Evolutionary conservation across 2,888 invertebrate genomes (phyloP).

Genomic region (Ectobius pallidus): DNA sequence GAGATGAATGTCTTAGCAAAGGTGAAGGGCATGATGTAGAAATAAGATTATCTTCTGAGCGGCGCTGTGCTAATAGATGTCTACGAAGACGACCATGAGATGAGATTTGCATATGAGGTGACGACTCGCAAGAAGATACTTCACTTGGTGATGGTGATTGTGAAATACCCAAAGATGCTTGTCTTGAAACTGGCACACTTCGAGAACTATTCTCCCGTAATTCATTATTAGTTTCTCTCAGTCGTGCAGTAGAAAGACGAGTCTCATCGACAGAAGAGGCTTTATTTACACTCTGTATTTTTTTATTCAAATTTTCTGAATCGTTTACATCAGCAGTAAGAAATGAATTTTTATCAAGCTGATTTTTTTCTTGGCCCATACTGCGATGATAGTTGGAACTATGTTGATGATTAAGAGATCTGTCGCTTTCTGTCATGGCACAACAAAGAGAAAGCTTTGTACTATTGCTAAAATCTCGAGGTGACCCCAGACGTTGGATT

Average conservation of each 20-base stretch:
- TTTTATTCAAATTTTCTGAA: neutral
- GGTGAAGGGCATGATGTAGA: constrained; percentile 50
- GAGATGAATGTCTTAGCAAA: constrained; percentile 53
- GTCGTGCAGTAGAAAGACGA: neutral
- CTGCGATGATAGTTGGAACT: constrained; percentile 31
- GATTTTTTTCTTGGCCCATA: neutral
- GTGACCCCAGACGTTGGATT: constrained; percentile 3
- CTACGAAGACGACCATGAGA: constrained; percentile 47
- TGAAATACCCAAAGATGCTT: constrained; percentile 15
- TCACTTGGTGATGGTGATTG: constrained; percentile 38
- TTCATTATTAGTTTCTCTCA: neutral
- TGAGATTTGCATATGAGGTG: constrained; percentile 10
- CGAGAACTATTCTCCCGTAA: neutral
- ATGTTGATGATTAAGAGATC: constrained; percentile 39
- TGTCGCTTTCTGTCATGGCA: constrained; percentile 56
- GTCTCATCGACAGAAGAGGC: constrained; percentile 29
- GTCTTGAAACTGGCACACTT: neutral
- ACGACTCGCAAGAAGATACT: constrained; percentile 38
- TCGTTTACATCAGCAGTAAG: neutral
- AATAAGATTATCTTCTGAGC: constrained; percentile 54
- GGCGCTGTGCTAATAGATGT: constrained; percentile 50
- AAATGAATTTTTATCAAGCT: neutral
- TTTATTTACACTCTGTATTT: neutral
- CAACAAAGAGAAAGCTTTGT: constrained; percentile 50
- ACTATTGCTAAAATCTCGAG: constrained; percentile 34